Evolutionary conservation across 1,140 invertebrate genomes (phyloP).

Genomic region (Steinernema feltiae): DNA sequence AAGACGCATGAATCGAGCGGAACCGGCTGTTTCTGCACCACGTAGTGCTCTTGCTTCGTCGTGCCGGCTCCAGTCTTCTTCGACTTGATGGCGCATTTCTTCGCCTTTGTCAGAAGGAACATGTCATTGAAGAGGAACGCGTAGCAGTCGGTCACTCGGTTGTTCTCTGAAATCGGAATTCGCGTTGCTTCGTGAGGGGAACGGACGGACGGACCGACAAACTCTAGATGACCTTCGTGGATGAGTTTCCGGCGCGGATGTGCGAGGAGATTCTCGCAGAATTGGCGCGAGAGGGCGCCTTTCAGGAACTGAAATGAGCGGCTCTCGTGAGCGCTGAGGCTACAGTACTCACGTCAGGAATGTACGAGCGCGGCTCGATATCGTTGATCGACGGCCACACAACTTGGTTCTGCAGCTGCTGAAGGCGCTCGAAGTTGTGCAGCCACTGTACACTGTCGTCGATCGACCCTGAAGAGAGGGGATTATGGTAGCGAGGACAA

Average conservation of each 20-base stretch:
- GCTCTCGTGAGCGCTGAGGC: too few relatives aligned
- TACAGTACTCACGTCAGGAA: slow-evolving; percentile 66
- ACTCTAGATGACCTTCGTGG: slow-evolving; percentile 65
- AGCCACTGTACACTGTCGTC: slow-evolving; percentile 72
- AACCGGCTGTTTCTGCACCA: slow-evolving; percentile 68
- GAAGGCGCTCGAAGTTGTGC: slow-evolving; percentile 69
- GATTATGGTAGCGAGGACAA: not conserved
- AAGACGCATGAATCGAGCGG: slow-evolving; percentile 68
- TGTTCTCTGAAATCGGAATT: slow-evolving; percentile 59
- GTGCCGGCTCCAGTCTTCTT: slow-evolving; percentile 45
- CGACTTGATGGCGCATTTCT: slow-evolving; percentile 63
- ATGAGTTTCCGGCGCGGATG: slow-evolving; percentile 65
- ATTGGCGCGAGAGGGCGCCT: slow-evolving; percentile 64
- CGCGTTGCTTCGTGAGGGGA: not conserved
- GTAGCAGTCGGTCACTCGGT: slow-evolving; percentile 65
- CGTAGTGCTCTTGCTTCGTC: slow-evolving; percentile 61
- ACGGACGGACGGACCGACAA: slow-evolving; percentile 60
- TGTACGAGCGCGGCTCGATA: slow-evolving; percentile 66
- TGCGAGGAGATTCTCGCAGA: slow-evolving; percentile 68
- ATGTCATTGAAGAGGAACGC: slow-evolving; percentile 70
- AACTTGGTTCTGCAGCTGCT: slow-evolving; percentile 68
- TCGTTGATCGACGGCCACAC: slow-evolving; percentile 68
- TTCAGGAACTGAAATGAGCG: slow-evolving; percentile 61
- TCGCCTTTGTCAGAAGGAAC: slow-evolving; percentile 67
- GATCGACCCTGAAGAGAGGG: slow-evolving; percentile 63